Conservation (phyloP, 2,797 vertebrate genomes). For the Arctocebus calabarensis region DNA sequence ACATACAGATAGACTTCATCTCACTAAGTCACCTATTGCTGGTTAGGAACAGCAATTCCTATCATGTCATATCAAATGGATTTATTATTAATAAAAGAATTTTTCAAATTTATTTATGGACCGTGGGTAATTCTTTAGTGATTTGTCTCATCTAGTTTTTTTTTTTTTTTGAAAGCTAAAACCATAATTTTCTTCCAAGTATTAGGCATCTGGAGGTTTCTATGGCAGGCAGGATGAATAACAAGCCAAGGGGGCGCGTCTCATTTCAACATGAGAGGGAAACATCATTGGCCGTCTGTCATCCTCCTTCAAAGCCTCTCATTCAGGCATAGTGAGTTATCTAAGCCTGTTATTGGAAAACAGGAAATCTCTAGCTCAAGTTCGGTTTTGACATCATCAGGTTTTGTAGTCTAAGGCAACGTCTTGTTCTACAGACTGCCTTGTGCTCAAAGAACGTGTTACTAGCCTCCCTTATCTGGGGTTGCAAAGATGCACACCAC, state of each 20-base stretch:
- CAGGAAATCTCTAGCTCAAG: slow-evolving; percentile 65
- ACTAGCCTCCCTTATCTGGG: background rate
- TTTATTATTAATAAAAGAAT: background rate
- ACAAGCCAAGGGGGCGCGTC: background rate
- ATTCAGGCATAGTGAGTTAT: slow-evolving; percentile 72
- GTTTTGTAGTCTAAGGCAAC: slow-evolving; percentile 31
- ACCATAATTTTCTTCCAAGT: background rate
- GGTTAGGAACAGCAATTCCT: background rate
- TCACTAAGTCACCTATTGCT: background rate
- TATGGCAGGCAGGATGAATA: background rate
- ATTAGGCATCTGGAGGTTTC: background rate
- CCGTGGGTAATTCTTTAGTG: background rate
- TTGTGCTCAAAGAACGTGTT: background rate
- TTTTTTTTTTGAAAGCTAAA: background rate
- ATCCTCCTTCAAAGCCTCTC: slow-evolving; percentile 51
- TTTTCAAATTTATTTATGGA: background rate
- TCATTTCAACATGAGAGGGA: background rate
- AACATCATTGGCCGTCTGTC: background rate
- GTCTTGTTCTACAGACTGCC: background rate
- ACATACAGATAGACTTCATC: background rate
- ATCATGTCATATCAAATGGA: slow-evolving; percentile 29
- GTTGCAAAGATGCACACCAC: background rate
- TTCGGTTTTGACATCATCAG: slow-evolving; percentile 42
- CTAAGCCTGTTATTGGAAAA: slow-evolving; percentile 64
- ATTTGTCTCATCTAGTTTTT: background rate